phyloP scores from a whole-genome alignment of 1,140 invertebrate genomes.

The Acromyrmex charruanus region DNA sequence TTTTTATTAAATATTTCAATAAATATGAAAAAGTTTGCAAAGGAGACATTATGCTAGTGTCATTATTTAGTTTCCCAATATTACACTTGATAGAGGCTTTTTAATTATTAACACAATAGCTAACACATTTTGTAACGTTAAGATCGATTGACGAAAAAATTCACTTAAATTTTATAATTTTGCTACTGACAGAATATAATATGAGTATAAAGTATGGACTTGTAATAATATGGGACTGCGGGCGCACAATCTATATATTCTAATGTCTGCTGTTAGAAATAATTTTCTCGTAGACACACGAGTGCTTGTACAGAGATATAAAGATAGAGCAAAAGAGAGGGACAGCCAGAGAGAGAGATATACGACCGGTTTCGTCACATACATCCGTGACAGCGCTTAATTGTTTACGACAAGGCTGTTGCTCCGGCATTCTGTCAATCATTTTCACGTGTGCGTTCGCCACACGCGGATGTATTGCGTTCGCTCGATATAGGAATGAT shows the following conservation, averaged over 20 bases:
- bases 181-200: conserved; percentile 16
- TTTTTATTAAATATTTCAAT: background rate
- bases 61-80: background rate
- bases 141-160: background rate
- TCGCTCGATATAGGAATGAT: conserved; percentile 11
- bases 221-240: conserved; percentile 18
- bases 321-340: background rate
- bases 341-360: background rate
- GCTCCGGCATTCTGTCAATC: conserved; percentile 34
- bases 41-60: background rate
- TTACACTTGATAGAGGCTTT: background rate
- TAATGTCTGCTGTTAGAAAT: conserved; percentile 41
- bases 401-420: conserved; percentile 47
- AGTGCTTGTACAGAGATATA: background rate
- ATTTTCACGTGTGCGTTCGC: conserved; percentile 10
- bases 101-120: background rate
- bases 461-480: background rate
- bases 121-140: background rate
- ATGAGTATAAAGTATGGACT: background rate
- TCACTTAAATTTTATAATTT: background rate
- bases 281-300: conserved; percentile 19
- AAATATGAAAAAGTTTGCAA: background rate
- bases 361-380: conserved; percentile 18
- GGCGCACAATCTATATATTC: conserved; percentile 18
- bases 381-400: conserved; percentile 42